Base-by-base conservation (phyloP, 2,797 vertebrate genomes). In the Xenops minutus region DNA sequence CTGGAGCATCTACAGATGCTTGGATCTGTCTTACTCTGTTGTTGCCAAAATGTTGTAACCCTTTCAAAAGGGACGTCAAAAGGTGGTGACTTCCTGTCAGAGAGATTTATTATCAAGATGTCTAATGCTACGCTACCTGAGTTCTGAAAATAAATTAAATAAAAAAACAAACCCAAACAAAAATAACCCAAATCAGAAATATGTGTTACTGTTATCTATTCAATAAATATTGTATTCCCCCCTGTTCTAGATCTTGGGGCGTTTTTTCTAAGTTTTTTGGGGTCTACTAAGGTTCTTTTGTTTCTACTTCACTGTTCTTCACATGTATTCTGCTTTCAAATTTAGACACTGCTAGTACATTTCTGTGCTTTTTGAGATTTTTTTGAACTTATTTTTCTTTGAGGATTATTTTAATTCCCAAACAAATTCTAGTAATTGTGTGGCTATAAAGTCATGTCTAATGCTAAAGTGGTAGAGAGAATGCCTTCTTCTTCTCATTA, bases 1-100 rank as follows among this genome's bases (percentile, higher is more conserved):
- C 77, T 91, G 81, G 30, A 86, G 34, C 37, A 74, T 64, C 74
- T 87, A 68, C 41, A 95, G 71, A 85, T 91, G 69, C 58, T 86
- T 92, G 66, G 58, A 92, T 67, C 66, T 67, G 66, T 52, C 63
- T 80, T 92, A 24, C 2, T 62, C 20, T 63, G 29, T 43, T 79
- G n/a, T 62, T 89, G 54, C 30, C 72, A 93, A 89, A 87, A 41
- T 67, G 29, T 10, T 71, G 34, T 22, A 85, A 75, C 44, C 32
- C 16, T 68, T 30, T 44, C 23, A 85, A 92, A 93, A 68, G 19
- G 17, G 41, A 83, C 54, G 13, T 39, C 49, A 81, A 78, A 89
- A 85, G 46, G 58, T 79, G 54, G 13, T 11, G 59, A 59, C 49
- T 82, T 82, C 16, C 43, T 78, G 52, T 55, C 18, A 56, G 41